A percentile compares a stretch with the other conserved stretches of the same genome.
These are phyloP conservation scores for Conger conger DNA, from an alignment of 2,113 vertebrate species.

Conservation along the genomic window DNA sequence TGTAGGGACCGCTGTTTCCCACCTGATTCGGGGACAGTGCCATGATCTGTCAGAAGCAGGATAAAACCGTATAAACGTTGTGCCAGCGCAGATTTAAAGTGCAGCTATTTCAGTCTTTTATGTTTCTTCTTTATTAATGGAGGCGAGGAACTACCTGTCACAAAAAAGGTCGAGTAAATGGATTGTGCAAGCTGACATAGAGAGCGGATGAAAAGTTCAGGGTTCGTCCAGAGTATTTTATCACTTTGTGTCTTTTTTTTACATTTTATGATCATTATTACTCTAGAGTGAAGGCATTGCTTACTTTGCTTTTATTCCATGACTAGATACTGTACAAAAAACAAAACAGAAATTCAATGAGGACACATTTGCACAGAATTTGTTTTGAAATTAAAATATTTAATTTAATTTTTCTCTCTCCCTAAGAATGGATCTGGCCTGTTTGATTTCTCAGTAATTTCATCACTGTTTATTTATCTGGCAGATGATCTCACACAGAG, in stretches of 20 bases:
- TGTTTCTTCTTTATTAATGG: background rate
- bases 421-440: background rate
- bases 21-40: background rate
- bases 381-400: background rate
- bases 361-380: background rate
- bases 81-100: background rate
- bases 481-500: background rate
- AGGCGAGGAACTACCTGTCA: background rate
- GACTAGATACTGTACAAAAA: background rate
- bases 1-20: background rate
- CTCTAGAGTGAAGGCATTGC: background rate
- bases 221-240: background rate
- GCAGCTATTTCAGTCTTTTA: background rate
- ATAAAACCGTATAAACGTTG: background rate
- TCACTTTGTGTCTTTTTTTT: background rate
- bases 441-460: background rate
- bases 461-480: background rate
- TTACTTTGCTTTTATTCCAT: background rate
- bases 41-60: background rate
- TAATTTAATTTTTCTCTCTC: background rate
- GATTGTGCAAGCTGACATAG: background rate
- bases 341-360: background rate
- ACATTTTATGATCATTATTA: background rate
- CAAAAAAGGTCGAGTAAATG: background rate
- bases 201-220: background rate